Conservation (phyloP, 2,888 invertebrate genomes). For the Epsilonema sp. region DNA sequence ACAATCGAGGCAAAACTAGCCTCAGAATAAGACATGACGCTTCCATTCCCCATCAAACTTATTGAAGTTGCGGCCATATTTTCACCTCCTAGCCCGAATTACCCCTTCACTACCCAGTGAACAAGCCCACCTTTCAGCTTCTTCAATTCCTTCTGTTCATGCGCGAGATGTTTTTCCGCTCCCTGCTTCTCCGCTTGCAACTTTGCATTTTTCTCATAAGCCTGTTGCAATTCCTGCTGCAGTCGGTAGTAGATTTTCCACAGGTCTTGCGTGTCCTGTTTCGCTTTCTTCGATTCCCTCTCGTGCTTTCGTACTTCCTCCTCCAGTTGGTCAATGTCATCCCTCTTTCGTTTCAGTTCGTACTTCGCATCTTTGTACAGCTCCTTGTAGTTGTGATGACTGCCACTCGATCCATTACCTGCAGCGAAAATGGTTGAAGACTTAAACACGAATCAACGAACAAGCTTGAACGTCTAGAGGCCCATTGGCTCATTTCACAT, state of each 20-base stretch:
- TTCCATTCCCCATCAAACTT: too few species aligned
- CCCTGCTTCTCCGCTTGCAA: neutral
- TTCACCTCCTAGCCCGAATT: too few species aligned
- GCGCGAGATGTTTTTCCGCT: too few species aligned
- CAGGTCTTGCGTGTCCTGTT: conserved; percentile 6
- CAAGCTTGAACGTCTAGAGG: too few species aligned
- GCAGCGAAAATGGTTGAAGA: too few species aligned
- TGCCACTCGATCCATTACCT: too few species aligned
- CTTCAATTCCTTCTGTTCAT: neutral
- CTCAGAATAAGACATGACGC: too few species aligned
- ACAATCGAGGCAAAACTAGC: too few species aligned
- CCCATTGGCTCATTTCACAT: too few species aligned
- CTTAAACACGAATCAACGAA: too few species aligned
- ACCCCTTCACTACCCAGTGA: neutral
- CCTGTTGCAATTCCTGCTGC: conserved; percentile 6
- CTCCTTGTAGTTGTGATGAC: too few species aligned
- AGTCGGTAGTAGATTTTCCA: conserved; percentile 7
- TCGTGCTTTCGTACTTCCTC: neutral
- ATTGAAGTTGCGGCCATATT: too few species aligned
- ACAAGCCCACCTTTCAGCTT: neutral
- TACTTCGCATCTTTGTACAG: neutral
- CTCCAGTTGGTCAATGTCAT: neutral
- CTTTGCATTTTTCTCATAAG: conserved; percentile 3
- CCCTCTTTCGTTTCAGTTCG: neutral
- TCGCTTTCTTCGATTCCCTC: neutral